Evolutionary conservation across 1,140 invertebrate genomes (phyloP).

Genomic region (Bombyx mandarina): DNA sequence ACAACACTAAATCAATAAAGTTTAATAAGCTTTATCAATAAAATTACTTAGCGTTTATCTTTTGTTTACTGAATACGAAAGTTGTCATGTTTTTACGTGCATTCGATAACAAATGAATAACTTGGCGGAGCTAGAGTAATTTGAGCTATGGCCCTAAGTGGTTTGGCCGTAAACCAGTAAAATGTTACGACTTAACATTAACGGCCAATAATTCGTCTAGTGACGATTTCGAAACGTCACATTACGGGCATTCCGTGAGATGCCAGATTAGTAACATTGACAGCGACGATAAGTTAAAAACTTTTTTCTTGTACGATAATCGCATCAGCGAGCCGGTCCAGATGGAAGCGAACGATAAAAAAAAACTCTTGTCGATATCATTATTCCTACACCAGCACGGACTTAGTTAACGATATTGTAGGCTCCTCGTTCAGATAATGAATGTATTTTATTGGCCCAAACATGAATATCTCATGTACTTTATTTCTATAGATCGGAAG

Average conservation of each 20-base stretch:
- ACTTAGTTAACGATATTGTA: slow-evolving; percentile 51
- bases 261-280: slow-evolving; percentile 53
- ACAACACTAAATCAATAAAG: too few relatives aligned
- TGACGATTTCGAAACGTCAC: slow-evolving; percentile 56
- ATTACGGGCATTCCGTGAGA: slow-evolving; percentile 39
- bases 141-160: slow-evolving; percentile 36
- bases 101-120: slow-evolving; percentile 17
- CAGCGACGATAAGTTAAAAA: slow-evolving; percentile 57
- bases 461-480: slow-evolving; percentile 24
- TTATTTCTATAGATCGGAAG: slow-evolving; percentile 6
- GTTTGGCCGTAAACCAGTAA: slow-evolving; percentile 37
- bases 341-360: slow-evolving; percentile 49
- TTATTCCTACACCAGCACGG: slow-evolving; percentile 41
- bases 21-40: too few relatives aligned
- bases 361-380: slow-evolving; percentile 52
- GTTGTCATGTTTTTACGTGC: slow-evolving; percentile 3
- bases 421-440: slow-evolving; percentile 40
- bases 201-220: slow-evolving; percentile 50
- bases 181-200: slow-evolving; percentile 46
- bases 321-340: slow-evolving; percentile 25
- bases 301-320: slow-evolving; percentile 57
- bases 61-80: slow-evolving; percentile 4
- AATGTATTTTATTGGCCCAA: slow-evolving; percentile 43
- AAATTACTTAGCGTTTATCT: too few relatives aligned
- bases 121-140: slow-evolving; percentile 27